A percentile compares a stretch with the other conserved stretches of the same genome.
Conservation (phyloP, 2,113 vertebrate species). For the Manacus vitellinus region DNA sequence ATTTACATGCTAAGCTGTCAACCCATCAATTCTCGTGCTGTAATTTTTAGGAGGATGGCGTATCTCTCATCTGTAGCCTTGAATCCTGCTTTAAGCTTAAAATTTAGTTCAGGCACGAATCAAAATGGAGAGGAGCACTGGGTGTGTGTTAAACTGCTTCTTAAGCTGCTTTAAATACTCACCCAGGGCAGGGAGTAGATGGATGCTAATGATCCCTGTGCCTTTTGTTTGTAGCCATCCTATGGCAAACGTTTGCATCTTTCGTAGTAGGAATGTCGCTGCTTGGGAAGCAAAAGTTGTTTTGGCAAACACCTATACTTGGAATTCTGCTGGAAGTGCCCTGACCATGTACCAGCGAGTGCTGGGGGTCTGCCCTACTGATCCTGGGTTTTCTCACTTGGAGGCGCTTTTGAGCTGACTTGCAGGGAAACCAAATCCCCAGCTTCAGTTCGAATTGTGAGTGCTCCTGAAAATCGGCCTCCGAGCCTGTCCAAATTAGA, state of each 20-base stretch:
- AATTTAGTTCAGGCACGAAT: background rate
- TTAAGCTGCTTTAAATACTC: background rate
- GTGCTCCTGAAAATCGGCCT: background rate
- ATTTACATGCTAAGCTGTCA: conserved; percentile 6
- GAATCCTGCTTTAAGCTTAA: background rate
- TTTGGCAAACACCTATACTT: background rate
- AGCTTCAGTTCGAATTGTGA: background rate
- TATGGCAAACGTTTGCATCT: rapidly evolving
- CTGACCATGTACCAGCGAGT: rapidly evolving
- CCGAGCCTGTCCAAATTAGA: background rate
- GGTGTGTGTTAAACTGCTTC: background rate
- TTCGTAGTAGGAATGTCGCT: background rate
- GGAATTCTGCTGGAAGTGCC: background rate
- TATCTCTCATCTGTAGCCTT: background rate
- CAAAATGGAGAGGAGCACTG: background rate
- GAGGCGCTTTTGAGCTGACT: background rate
- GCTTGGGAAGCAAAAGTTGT: background rate
- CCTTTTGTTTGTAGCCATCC: background rate
- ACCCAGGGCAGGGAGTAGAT: background rate
- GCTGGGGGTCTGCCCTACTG: background rate
- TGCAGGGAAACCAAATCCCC: background rate
- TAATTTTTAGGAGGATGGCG: background rate
- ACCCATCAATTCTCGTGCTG: background rate
- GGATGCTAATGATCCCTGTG: background rate
- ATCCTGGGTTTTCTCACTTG: background rate